These are phyloP conservation scores for Zeuzera pyrina DNA, from an alignment of 2,888 invertebrate genomes.

Conservation along the genomic window DNA sequence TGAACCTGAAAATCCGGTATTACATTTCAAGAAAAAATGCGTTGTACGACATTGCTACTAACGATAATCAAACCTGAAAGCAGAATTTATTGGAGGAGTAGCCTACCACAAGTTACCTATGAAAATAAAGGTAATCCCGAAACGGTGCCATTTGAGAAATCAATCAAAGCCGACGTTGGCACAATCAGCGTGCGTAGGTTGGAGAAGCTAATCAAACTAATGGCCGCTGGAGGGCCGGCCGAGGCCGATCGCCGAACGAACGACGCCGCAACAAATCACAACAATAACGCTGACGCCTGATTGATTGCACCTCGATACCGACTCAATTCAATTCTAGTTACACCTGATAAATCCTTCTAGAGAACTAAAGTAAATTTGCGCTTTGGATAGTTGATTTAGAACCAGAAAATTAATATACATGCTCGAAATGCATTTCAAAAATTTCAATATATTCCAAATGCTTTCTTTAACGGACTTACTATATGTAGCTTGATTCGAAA, in stretches of 20 bases:
- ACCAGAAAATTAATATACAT: too few species aligned
- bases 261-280: conserved; percentile 58
- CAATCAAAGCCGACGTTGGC: conserved; percentile 58
- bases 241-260: conserved; percentile 23
- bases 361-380: too few species aligned
- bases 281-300: conserved; percentile 59
- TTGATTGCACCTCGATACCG: conserved; percentile 46
- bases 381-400: too few species aligned
- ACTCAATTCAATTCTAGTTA: conserved; percentile 46
- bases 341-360: conserved; percentile 42
- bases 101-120: conserved; percentile 19
- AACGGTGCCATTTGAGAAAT: conserved; percentile 53
- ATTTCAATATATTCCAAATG: too few species aligned
- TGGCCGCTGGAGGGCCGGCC: conserved; percentile 37
- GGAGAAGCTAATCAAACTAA: conserved; percentile 67
- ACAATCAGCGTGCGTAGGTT: conserved; percentile 57
- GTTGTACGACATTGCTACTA: background rate
- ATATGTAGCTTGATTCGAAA: too few species aligned
- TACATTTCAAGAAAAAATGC: too few species aligned
- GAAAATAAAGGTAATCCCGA: conserved; percentile 30
- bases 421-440: too few species aligned
- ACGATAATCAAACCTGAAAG: conserved; percentile 1
- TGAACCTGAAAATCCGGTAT: too few species aligned
- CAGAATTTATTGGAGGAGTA: conserved; percentile 1
- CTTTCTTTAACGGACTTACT: too few species aligned